phyloP scores from a whole-genome alignment of 1,140 invertebrate species.

The Halictus rubicundus region DNA sequence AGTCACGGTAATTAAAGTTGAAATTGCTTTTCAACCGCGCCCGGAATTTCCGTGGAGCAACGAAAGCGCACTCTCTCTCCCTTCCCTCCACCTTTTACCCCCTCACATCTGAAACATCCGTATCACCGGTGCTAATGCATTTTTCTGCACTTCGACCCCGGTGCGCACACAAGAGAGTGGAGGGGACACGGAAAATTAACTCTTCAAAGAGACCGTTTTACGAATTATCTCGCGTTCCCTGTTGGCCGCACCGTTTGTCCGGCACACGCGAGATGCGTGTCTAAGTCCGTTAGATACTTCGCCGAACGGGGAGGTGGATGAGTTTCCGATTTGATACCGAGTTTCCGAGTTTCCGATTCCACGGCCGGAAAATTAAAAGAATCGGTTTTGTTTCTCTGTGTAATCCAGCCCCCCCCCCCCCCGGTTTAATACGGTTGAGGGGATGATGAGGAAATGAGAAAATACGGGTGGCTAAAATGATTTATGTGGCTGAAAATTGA shows the following conservation, averaged over 20 bases:
- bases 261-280: background rate
- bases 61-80: background rate
- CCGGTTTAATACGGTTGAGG: too few relatives aligned
- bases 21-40: slow-evolving; percentile 49
- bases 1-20: slow-evolving; percentile 49
- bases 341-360: too few relatives aligned
- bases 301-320: background rate
- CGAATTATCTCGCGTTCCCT: background rate
- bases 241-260: background rate
- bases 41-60: slow-evolving; percentile 32
- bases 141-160: background rate
- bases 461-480: background rate
- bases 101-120: slow-evolving; percentile 7
- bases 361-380: background rate
- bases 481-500: too few relatives aligned
- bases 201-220: slow-evolving; percentile 9
- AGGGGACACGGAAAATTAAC: background rate
- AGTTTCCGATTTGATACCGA: too few relatives aligned
- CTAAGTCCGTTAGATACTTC: background rate
- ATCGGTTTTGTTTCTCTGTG: background rate
- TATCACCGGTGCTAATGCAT: slow-evolving; percentile 22
- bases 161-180: background rate
- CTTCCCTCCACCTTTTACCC: too few relatives aligned
- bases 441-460: background rate
- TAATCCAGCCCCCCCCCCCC: background rate